Evolutionary conservation across 1,140 invertebrate genomes (phyloP), one percentile per base, ranked within the genome.

Genomic region (Delia radicum): DNA sequence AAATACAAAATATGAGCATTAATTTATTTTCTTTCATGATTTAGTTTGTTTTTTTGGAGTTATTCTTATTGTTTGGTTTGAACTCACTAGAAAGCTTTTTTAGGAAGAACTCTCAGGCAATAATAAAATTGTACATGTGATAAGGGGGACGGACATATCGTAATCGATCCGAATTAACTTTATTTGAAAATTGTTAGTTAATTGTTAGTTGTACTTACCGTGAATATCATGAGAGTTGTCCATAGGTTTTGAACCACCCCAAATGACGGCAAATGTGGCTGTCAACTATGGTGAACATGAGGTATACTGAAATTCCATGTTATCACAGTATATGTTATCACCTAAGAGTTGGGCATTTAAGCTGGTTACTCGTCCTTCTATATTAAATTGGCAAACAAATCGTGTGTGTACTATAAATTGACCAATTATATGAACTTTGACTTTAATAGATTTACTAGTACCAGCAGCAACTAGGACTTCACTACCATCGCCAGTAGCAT

Each of bases 351-450:
- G 93, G 74, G 96, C 96, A 87, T 95, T 96, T 2, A 96, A 93
- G 86, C 94, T 95, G 33, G 94, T 95, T 5, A 97, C 95, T 15
- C 96, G 90, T 26, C 96, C 96, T 87, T 97, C 96, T 80, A 97
- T 97, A 88, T 97, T 97, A 87, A 98, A 98, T 87, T 97, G 96
- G 85, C 96, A 98, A 63, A 97, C 95, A 87, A 97, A 97, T 79
- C 95, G 89, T 7, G 95, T 97, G 87, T 97, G 95, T 28, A 95
- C 93, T 83, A 97, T 96, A 87, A 97, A 97, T 89, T 96, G 95
- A 78, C 94, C 95, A 81, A 96, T 96, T 84, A 96, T 96, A 85
- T 97, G 95, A 77, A 97, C 96, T 89, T 95, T 97, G 33, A 98
- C 96, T 88, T 93, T 92, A 80, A 98, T 95, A 48, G 91, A 91